phyloP scores from a whole-genome alignment of 2,888 invertebrate species.

The Trichopoda pennipes region DNA sequence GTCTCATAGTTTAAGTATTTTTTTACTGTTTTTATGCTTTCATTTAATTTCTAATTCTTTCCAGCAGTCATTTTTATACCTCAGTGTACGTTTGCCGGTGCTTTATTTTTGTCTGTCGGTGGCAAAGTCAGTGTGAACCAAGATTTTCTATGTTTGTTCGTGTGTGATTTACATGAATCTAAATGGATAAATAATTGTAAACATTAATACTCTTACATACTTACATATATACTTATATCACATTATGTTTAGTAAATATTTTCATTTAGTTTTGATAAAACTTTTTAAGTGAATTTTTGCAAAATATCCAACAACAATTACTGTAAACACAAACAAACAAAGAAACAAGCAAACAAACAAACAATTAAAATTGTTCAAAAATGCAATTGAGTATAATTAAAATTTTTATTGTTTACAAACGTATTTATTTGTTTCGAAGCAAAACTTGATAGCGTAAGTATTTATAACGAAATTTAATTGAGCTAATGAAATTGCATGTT shows the following conservation, averaged over 20 bases:
- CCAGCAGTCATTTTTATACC: slow-evolving; percentile 61
- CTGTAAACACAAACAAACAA: slow-evolving; percentile 20
- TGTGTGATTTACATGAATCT: slow-evolving; percentile 27
- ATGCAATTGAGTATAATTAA: slow-evolving; percentile 47
- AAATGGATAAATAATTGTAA: slow-evolving; percentile 46
- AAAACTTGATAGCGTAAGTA: slow-evolving; percentile 25
- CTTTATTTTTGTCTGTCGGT: not conserved
- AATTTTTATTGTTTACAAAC: slow-evolving; percentile 48
- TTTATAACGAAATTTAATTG: slow-evolving; percentile 7
- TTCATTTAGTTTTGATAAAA: slow-evolving; percentile 48
- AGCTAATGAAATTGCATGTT: not conserved
- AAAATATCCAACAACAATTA: slow-evolving; percentile 11
- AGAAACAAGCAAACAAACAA: too few relatives aligned
- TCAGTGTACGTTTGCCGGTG: slow-evolving; percentile 34
- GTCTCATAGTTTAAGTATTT: slow-evolving; percentile 26
- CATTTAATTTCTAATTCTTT: slow-evolving; percentile 57
- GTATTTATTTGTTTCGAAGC: slow-evolving; percentile 19
- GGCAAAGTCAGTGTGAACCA: not conserved
- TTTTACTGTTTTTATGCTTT: slow-evolving; percentile 40
- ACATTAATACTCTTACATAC: slow-evolving; percentile 28
- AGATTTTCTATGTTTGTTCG: not conserved
- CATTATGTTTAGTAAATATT: slow-evolving; percentile 43
- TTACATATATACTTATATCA: slow-evolving; percentile 4
- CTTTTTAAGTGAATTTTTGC: slow-evolving; percentile 40
- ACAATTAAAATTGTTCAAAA: slow-evolving; percentile 33